A percentile compares a stretch with the other conserved stretches of the same genome.
Evolutionary conservation across 2,888 invertebrate genomes (phyloP).

Genomic region (Tetragnatha montana): DNA sequence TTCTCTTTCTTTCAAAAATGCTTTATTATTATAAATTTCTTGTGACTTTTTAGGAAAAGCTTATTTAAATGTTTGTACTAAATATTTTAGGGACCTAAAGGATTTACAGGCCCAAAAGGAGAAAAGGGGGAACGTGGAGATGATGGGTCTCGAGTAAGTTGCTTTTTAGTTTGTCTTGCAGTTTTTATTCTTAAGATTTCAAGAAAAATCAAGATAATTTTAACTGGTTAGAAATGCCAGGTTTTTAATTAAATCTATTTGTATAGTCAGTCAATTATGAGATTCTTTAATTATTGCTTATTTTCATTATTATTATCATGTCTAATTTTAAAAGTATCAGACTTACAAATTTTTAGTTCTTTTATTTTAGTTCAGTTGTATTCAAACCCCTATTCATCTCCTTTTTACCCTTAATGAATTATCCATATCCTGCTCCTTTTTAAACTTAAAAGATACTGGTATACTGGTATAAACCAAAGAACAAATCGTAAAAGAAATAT

Average conservation of each 20-base stretch:
- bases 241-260: neutral
- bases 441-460: too few relatives aligned
- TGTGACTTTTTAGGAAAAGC: neutral
- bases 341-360: neutral
- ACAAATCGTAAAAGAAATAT: too few relatives aligned
- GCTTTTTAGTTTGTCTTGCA: neutral
- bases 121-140: constrained; percentile 73
- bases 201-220: too few relatives aligned
- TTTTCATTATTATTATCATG: too few relatives aligned
- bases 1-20: neutral
- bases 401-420: too few relatives aligned
- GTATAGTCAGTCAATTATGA: too few relatives aligned
- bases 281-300: too few relatives aligned
- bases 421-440: too few relatives aligned
- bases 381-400: neutral
- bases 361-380: neutral
- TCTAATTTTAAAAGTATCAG: neutral
- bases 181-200: neutral
- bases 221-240: neutral
- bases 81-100: constrained; percentile 78
- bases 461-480: too few relatives aligned
- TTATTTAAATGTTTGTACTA: too few relatives aligned
- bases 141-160: constrained; percentile 72
- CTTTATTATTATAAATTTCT: neutral
- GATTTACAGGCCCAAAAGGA: constrained; percentile 79